Evolutionary conservation across 2,113 vertebrate species (phyloP).

Genomic region (Dissostichus mawsoni): DNA sequence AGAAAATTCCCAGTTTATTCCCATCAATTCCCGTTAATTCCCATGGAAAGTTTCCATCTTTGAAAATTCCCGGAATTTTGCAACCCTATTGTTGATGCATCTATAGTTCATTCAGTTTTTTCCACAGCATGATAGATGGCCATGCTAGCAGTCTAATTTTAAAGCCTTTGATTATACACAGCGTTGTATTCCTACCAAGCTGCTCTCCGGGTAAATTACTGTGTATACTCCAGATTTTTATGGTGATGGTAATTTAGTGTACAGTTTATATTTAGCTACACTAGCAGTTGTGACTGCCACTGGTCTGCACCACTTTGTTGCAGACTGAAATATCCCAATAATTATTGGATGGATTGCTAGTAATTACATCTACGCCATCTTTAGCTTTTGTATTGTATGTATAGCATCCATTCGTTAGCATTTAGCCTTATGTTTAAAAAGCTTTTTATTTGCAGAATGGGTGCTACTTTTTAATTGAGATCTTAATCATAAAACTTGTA

Average conservation of each 20-base stretch:
- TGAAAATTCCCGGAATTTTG: too few relatives aligned
- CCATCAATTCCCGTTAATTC: too few relatives aligned
- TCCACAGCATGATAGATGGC: conserved; percentile 1
- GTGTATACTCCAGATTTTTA: not conserved
- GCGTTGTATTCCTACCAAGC: not conserved
- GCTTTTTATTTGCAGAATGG: not conserved
- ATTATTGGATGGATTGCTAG: not conserved
- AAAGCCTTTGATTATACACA: conserved; percentile 34
- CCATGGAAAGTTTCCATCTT: too few relatives aligned
- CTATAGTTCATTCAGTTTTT: not conserved
- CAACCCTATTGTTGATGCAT: not conserved
- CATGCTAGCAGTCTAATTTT: not conserved
- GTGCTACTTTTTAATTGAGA: not conserved
- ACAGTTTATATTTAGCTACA: not conserved
- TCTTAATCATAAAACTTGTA: not conserved
- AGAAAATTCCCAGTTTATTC: too few relatives aligned
- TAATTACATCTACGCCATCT: too few relatives aligned
- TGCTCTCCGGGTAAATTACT: conserved; percentile 2
- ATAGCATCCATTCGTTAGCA: not conserved
- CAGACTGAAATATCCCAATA: not conserved
- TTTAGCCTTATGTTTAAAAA: not conserved
- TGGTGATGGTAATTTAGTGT: conserved; percentile 6
- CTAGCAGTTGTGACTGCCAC: too few relatives aligned
- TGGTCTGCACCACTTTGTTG: not conserved
- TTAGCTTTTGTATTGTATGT: too few relatives aligned